Evolutionary conservation across 2,113 vertebrate genomes (phyloP).

Genomic region (Pholis gunnellus): DNA sequence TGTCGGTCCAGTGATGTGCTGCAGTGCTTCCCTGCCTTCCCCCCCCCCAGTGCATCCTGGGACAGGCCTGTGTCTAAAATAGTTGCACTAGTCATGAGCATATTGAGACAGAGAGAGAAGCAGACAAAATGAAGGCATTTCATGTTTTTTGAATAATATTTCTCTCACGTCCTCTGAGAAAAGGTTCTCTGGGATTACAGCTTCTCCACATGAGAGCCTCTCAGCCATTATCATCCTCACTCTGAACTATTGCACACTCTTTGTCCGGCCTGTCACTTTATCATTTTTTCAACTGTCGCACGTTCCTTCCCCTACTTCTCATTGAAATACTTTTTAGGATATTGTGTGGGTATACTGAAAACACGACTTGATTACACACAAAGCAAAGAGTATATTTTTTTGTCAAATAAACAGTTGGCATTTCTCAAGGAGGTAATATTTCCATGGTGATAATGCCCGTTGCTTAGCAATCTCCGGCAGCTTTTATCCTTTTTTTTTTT

Average conservation of each 20-base stretch:
- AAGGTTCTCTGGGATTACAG: constrained; percentile 49
- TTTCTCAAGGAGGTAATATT: constrained; percentile 55
- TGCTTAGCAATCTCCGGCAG: constrained; percentile 57
- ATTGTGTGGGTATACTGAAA: constrained; percentile 3
- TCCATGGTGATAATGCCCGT: constrained; percentile 51
- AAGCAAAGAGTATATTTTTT: constrained; percentile 41
- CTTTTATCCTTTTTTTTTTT: constrained; percentile 41
- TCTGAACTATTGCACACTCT: constrained; percentile 58
- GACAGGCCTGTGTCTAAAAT: neutral
- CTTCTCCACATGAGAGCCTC: constrained; percentile 50
- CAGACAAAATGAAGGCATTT: constrained; percentile 5
- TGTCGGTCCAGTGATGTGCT: neutral
- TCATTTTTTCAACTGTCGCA: constrained; percentile 56
- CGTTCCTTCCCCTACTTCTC: constrained; percentile 27
- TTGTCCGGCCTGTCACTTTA: constrained; percentile 44
- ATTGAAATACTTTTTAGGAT: constrained; percentile 43
- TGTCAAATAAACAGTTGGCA: constrained; percentile 43
- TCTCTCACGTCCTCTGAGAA: constrained; percentile 22
- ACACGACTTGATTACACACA: constrained; percentile 25
- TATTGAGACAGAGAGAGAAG: neutral
- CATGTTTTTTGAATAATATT: constrained; percentile 41
- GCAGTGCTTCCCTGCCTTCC: neutral
- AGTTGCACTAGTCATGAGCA: neutral
- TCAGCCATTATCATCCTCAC: constrained; percentile 68
- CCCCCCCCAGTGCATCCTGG: neutral